Base-by-base conservation (phyloP, 2,113 vertebrate genomes). In the Oreamnos americanus region DNA sequence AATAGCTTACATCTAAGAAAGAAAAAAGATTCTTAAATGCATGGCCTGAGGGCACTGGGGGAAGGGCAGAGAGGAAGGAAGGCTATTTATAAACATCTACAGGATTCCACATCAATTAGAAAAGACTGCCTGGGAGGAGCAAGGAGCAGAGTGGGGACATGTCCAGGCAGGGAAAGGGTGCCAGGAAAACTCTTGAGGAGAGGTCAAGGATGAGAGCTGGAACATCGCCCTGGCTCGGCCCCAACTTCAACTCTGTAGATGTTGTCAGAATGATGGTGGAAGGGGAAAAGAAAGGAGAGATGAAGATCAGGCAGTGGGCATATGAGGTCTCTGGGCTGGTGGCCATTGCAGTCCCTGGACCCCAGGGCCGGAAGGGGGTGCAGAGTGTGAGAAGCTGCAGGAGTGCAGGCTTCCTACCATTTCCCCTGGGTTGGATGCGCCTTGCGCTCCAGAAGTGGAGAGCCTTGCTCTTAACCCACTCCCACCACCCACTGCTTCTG, bases 1-100 rank as follows among this genome's bases (percentile, higher is more conserved):
- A 39, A 91, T 1, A 49, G 85, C 43, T 82, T 84, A 36, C 2
- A 7, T 88, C 91, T 74, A 88, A 95, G 53, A 90, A 86, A 96
- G 85, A 92, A 97, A 96, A 95, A 86, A 57, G n/a, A 39, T 13
- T 84, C 53, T 47, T 74, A 79, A 92, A 33, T 16, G 43, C 86
- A 60, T 91, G 58, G 71, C 90, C 93, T 78, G 21, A 96, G 78
- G 60, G 49, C 2, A 6, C 11, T 76, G 47, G 23, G 28, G 58
- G 58, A 51, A 85, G 62, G 84, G 57, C 78, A 47, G 57, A 57
- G 53, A 85, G 93, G 94, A 98, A 97, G 84, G 93, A 94, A 97
- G 47, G 25, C 84, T 97, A 98, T 97, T 98, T 98, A 98, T 98
- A 98, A 97, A 94, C 36, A 58, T 90, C 96, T 81, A 60, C 89